Conservation (phyloP, 2,888 invertebrate genomes). For the Hydrotaea diabolus region DNA sequence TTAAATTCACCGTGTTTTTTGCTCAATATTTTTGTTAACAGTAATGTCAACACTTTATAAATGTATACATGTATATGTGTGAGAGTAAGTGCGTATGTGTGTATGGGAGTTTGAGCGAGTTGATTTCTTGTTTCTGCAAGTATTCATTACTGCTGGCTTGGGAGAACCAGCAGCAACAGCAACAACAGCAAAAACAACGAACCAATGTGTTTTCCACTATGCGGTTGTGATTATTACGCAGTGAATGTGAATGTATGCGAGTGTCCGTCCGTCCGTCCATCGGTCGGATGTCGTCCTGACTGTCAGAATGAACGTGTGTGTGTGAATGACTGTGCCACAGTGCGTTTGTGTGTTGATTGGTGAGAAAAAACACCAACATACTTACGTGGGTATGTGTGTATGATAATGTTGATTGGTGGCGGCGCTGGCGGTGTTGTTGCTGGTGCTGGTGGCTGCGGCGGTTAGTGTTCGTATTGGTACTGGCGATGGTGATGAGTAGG, state of each 20-base stretch:
- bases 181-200: background rate
- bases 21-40: conserved; percentile 26
- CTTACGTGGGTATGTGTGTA: background rate
- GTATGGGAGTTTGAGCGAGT: background rate
- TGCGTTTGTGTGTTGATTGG: background rate
- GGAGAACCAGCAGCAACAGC: background rate
- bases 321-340: background rate
- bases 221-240: conserved; percentile 42
- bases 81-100: background rate
- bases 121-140: conserved; percentile 6
- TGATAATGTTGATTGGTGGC: conserved; percentile 11
- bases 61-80: background rate
- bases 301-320: conserved; percentile 1
- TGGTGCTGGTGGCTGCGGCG: background rate
- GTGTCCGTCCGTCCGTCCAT: background rate
- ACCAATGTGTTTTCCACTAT: conserved; percentile 41
- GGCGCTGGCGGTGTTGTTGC: background rate
- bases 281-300: background rate
- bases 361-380: background rate
- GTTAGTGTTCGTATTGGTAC: background rate
- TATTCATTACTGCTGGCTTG: conserved; percentile 29
- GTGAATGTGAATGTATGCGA: conserved; percentile 9
- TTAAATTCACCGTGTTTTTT: background rate
- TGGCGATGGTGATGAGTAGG: background rate
- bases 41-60: conserved; percentile 38